Base-by-base conservation (phyloP, 2,797 vertebrate genomes). In the Poeciliopsis presidionis region DNA sequence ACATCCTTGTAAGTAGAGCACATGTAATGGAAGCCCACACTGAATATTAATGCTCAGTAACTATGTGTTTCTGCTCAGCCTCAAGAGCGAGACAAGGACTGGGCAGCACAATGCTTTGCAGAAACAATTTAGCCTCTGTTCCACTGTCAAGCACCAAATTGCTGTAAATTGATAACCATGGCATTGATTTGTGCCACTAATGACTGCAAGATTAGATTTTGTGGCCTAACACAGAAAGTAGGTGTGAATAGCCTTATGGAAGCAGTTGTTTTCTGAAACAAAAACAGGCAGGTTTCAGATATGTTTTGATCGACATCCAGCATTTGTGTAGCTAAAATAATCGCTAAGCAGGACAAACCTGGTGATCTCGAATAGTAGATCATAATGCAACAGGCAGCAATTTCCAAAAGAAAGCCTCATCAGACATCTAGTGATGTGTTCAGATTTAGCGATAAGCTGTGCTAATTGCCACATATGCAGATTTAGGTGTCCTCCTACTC, bases 31-130 rank as follows among this genome's bases (percentile, higher is more conserved):
- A 89, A 85, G 77, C 57, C 79, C 77, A 75, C 55, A 14, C 81
- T 91, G 91, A 93, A 93, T 94, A 94, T 92, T 92, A 93, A 94
- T 92, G 91, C 82, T 47, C 16, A 77, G 85, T 86, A 90, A 90
- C 84, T 83, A 80, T 49, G 73, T 82, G 86, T 83, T 92, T 84
- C 86, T 75, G 81, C 83, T 88, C 73, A 79, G 84, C 77, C 81
- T 83, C 57, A 63, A 77, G 81, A 91, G 86, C 80, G 86, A 92
- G 84, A 89, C 88, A 89, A 92, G 82, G 86, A 67, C 57, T 78
- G 53, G 84, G 90, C 87, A 92, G 90, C 82, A 83, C 83, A 85
- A 83, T 73, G 75, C 86, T 90, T 88, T 90, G 82, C 82, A 83
- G 65, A 83, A 88, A 84, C 25, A 11, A 74, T 79, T 88, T 87